These are phyloP conservation scores for Chionis minor DNA, from an alignment of 2,113 vertebrate genomes.

Conservation along the genomic window DNA sequence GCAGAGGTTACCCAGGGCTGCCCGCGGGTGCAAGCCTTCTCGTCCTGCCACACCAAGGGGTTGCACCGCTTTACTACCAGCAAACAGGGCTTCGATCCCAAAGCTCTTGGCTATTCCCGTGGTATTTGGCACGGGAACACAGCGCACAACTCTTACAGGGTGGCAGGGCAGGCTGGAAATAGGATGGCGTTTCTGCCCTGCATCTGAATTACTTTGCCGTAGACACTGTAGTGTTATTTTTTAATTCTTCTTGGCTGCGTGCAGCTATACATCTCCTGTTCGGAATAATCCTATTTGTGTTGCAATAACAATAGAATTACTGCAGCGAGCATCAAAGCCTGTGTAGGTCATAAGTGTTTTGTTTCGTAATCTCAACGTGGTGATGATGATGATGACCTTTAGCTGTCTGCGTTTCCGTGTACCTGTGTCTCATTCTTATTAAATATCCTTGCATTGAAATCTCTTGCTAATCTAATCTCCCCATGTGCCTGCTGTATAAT, in stretches of 20 bases:
- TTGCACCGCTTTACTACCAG: not conserved
- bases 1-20: not conserved
- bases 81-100: not conserved
- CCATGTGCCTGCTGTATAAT: constrained; percentile 72
- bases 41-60: not conserved
- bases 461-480: constrained; percentile 73
- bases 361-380: constrained; percentile 29
- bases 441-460: constrained; percentile 68
- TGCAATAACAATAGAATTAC: constrained; percentile 68
- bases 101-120: not conserved
- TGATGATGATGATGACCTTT: constrained; percentile 68
- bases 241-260: constrained; percentile 5
- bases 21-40: not conserved
- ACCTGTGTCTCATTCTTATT: constrained; percentile 66
- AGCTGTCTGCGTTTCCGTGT: not conserved
- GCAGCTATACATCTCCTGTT: constrained; percentile 20
- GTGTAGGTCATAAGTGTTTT: constrained; percentile 48
- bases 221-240: not conserved
- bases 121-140: not conserved
- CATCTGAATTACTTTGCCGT: not conserved
- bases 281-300: constrained; percentile 63
- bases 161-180: not conserved
- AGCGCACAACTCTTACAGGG: not conserved
- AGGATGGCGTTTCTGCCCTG: not conserved
- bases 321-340: constrained; percentile 38